Percentiles rank a stretch among this genome's conserved stretches.
phyloP scores from a whole-genome alignment of 1,140 invertebrate genomes.

The Aphaenogaster floridana region DNA sequence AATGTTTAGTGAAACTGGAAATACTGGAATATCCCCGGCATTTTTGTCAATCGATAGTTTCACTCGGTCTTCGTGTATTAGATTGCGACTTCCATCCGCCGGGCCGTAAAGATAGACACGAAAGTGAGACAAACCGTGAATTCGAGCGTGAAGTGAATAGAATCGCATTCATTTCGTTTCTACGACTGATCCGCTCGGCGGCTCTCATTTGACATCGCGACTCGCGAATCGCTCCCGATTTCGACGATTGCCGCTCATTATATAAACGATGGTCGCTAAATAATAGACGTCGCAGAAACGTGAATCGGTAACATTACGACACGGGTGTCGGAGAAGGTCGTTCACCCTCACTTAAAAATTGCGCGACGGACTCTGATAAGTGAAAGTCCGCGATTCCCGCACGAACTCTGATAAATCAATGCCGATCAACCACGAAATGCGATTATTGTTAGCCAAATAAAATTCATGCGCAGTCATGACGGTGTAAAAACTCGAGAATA shows the following conservation, averaged over 20 bases:
- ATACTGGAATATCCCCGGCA: slow-evolving; percentile 18
- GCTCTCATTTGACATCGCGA: slow-evolving; percentile 8
- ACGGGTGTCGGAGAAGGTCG: slow-evolving; percentile 20
- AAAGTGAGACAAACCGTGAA: slow-evolving; percentile 49
- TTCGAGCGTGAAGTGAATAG: slow-evolving; percentile 53
- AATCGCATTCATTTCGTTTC: slow-evolving; percentile 49
- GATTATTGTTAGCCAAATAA: not conserved
- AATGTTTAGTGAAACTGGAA: slow-evolving; percentile 42
- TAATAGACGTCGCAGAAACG: slow-evolving; percentile 51
- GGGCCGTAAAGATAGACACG: slow-evolving; percentile 35
- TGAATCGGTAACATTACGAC: slow-evolving; percentile 45
- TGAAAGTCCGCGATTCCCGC: slow-evolving; percentile 49
- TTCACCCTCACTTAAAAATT: slow-evolving; percentile 60
- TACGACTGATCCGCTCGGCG: slow-evolving; percentile 25
- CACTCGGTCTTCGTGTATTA: slow-evolving; percentile 45
- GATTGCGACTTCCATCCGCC: slow-evolving; percentile 29
- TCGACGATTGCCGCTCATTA: slow-evolving; percentile 49
- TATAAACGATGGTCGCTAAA: slow-evolving; percentile 48
- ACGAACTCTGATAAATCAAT: slow-evolving; percentile 45
- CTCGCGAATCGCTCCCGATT: slow-evolving; percentile 29
- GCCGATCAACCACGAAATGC: slow-evolving; percentile 24
- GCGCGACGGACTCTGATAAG: slow-evolving; percentile 56
- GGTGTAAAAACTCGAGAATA: not conserved
- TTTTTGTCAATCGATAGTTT: slow-evolving; percentile 48
- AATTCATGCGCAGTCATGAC: not conserved